Percentiles rank a stretch among this genome's conserved stretches.
Conservation (phyloP, 2,797 vertebrate genomes). For the Lepus townsendii region DNA sequence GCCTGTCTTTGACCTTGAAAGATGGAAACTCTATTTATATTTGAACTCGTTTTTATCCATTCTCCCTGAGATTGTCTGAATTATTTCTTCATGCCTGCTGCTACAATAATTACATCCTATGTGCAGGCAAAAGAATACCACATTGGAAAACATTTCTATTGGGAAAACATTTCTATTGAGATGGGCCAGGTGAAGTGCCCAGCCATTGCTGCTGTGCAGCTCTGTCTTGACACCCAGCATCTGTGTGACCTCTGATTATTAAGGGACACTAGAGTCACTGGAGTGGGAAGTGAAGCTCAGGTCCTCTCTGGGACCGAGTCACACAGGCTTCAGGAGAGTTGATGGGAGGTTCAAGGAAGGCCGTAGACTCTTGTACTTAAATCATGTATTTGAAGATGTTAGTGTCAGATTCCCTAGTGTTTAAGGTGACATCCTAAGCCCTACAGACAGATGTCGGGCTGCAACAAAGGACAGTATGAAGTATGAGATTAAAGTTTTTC, state of each 20-base stretch:
- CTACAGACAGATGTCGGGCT: background rate
- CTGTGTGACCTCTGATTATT: background rate
- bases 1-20: background rate
- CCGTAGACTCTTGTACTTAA: fast-evolving
- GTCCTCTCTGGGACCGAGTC: background rate
- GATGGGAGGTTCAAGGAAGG: background rate
- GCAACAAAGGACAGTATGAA: background rate
- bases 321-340: background rate
- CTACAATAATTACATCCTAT: background rate
- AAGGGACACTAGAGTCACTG: background rate
- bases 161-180: background rate
- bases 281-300: background rate
- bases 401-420: background rate
- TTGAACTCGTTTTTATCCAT: background rate
- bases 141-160: background rate
- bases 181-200: background rate
- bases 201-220: background rate
- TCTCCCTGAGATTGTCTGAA: background rate
- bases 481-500: background rate
- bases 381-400: background rate
- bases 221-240: background rate
- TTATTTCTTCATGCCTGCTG: background rate
- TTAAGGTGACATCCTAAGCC: background rate
- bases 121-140: background rate
- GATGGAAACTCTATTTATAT: background rate